Conservation (phyloP, 2,797 vertebrate genomes). For the Thaleichthys pacificus region DNA sequence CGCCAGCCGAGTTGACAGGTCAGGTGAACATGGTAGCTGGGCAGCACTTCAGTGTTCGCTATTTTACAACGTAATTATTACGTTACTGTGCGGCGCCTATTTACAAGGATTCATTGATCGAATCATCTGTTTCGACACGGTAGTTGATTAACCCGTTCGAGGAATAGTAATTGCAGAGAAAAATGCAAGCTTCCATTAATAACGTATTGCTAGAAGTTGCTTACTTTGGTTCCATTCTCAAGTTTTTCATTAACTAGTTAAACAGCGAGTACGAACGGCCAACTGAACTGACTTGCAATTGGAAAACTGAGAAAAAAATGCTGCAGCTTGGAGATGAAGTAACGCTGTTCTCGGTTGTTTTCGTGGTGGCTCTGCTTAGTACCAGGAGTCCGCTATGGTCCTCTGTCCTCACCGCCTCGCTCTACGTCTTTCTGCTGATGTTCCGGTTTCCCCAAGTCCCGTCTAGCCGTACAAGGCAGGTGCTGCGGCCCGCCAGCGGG, state of each 20-base stretch:
- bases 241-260: not conserved
- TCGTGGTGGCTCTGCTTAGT: slow-evolving; percentile 70
- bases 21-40: too few species aligned
- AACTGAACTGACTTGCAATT: not conserved
- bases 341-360: slow-evolving; percentile 70
- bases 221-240: too few species aligned
- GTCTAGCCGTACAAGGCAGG: slow-evolving; percentile 68
- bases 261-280: not conserved
- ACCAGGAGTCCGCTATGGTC: slow-evolving; percentile 82
- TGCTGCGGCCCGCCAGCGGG: slow-evolving; percentile 74
- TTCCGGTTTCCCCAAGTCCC: slow-evolving; percentile 82
- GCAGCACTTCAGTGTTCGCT: too few species aligned
- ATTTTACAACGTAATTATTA: too few species aligned
- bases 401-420: slow-evolving; percentile 67
- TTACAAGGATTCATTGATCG: too few species aligned
- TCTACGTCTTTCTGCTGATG: slow-evolving; percentile 79
- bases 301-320: slow-evolving; percentile 62
- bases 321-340: slow-evolving; percentile 79
- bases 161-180: not conserved
- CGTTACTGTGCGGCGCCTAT: too few species aligned
- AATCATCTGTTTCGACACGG: too few species aligned
- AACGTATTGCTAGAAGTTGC: too few species aligned
- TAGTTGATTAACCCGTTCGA: not conserved
- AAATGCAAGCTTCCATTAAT: too few species aligned
- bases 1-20: too few species aligned